Base-by-base conservation (phyloP, 1,140 invertebrate genomes). In the Colletes gigas region DNA sequence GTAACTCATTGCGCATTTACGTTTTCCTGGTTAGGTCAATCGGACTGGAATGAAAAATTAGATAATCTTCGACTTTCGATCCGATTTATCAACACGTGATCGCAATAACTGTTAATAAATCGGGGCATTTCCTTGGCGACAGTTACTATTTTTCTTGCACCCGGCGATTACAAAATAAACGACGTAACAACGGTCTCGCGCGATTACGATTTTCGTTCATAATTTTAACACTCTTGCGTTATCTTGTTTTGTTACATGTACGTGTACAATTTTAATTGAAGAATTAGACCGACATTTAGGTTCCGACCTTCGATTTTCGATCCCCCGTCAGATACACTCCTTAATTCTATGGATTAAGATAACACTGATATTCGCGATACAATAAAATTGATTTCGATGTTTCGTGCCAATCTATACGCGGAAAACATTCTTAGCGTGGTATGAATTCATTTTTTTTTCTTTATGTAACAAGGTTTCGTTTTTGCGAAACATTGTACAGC, bases 11-110 rank as follows among this genome's bases (percentile, higher is more conserved):
- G 44, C 75, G 75, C 52, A 60, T 60, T 78, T 62, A 50, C 14
- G 30, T 78, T 44, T 66, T 69, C 54, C 39, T 41, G 60, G 67
- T 0, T 21, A 47, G 30, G 30, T 52, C 66, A 41, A 7, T 50
- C 44, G 44, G 1, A n/a, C 6, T 12, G 10, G 30, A 78, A 62
- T 10, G 30, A 78, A 75, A 60, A 71, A 71, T 62, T 14, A 14
- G 30, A 62, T 78, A 30, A 78, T 70, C 67, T 78, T 71, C 75
- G 55, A 78, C 67, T 41, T 70, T 62, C 54, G 41, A 59, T 47
- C 70, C 70, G 19, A 72, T 59, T 21, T 54, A n/a, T 44, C 15
- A 39, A 21, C 21, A 66, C 60, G 10, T 30, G 60, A 12, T 0
- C 3, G 7, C 4, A 57, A 78, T 78, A 78, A 77, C n/a, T 52